A percentile compares a stretch with the other conserved stretches of the same genome.
Conservation (phyloP, 2,888 invertebrate species). For the Agonopterix subpropinquella region DNA sequence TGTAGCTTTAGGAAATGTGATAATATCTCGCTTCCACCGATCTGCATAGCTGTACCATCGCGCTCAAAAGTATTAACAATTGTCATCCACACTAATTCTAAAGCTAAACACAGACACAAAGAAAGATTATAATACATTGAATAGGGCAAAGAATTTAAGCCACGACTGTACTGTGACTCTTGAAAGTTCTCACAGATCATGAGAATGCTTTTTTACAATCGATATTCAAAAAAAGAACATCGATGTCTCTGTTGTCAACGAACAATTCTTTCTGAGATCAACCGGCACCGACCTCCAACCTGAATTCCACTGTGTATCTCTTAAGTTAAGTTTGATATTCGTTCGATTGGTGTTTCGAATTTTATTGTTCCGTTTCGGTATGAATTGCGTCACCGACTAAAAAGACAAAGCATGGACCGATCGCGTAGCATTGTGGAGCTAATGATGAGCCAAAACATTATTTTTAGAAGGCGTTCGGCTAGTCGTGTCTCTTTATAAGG, state of each 20-base stretch:
- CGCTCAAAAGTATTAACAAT: constrained; percentile 31
- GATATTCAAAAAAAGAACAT: constrained; percentile 71
- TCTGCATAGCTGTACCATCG: constrained; percentile 30
- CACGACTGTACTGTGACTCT: constrained; percentile 42
- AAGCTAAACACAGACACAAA: constrained; percentile 44
- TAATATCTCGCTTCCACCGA: constrained; percentile 35
- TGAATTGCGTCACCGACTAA: constrained; percentile 72
- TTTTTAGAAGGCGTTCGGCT: constrained; percentile 50
- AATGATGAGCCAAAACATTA: constrained; percentile 71
- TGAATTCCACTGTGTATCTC: constrained; percentile 23
- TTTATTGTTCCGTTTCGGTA: constrained; percentile 63
- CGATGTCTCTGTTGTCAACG: constrained; percentile 75
- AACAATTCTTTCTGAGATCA: constrained; percentile 65
- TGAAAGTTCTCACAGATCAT: constrained; percentile 70
- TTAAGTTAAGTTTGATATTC: constrained; percentile 22
- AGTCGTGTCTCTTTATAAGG: constrained; percentile 47
- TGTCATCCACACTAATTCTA: constrained; percentile 26
- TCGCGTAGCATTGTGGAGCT: constrained; percentile 56
- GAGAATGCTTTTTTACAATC: constrained; percentile 73
- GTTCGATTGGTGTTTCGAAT: constrained; percentile 19
- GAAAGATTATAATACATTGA: constrained; percentile 35
- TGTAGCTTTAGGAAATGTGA: constrained; percentile 26
- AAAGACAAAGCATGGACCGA: constrained; percentile 70
- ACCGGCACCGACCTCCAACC: constrained; percentile 20
- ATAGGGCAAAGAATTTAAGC: constrained; percentile 58